Evolutionary conservation across 2,113 vertebrate species (phyloP).

Genomic region (Synodontis membranacea): DNA sequence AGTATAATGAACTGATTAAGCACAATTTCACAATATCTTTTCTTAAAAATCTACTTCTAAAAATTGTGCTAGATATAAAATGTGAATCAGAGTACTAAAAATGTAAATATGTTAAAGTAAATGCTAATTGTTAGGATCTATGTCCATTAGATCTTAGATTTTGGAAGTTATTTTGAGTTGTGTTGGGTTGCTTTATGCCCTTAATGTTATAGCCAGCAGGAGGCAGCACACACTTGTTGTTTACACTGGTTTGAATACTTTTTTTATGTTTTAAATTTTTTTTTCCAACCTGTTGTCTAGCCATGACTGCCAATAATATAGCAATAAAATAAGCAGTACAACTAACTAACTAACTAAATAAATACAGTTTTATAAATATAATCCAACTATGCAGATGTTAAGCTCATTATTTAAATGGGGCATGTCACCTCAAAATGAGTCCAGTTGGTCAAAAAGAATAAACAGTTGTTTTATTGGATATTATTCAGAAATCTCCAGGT

Average conservation of each 20-base stretch:
- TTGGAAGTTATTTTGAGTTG: neutral
- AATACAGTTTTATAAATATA: neutral
- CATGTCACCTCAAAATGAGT: too few relatives aligned
- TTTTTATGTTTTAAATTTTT: neutral
- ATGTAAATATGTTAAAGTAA: neutral
- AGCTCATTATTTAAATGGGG: neutral
- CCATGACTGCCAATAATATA: neutral
- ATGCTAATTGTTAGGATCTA: neutral
- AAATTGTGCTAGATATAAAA: neutral
- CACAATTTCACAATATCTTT: neutral
- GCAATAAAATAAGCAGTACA: neutral
- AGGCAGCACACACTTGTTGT: conserved; percentile 28
- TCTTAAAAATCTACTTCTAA: neutral
- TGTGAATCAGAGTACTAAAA: conserved; percentile 13
- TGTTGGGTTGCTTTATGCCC: neutral
- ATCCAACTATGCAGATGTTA: neutral
- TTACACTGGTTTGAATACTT: neutral
- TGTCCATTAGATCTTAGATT: neutral
- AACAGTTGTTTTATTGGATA: too few relatives aligned
- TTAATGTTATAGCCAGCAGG: conserved; percentile 30
- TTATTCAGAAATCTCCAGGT: too few relatives aligned
- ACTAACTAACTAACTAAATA: neutral
- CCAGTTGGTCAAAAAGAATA: too few relatives aligned
- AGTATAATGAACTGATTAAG: neutral
- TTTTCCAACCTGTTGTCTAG: neutral